Conservation (phyloP, 1,140 invertebrate genomes). For the Grapholita molesta region DNA sequence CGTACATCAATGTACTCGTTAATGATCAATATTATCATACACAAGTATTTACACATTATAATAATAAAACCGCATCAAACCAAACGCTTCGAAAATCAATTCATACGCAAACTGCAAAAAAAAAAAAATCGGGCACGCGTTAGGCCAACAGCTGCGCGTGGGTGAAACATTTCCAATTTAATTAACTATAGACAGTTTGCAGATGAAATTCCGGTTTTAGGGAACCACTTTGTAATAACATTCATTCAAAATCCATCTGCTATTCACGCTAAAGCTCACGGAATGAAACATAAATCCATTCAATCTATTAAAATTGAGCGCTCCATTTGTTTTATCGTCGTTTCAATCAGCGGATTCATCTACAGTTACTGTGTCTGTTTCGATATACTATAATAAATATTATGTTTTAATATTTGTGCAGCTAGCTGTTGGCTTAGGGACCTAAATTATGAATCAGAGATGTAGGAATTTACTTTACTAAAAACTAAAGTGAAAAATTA, state of each 20-base stretch:
- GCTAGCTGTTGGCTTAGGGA: neutral
- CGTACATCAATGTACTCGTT: too few species aligned
- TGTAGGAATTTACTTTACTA: too few species aligned
- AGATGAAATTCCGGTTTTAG: slow-evolving; percentile 34
- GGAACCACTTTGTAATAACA: slow-evolving; percentile 24
- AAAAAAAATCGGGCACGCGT: slow-evolving; percentile 16
- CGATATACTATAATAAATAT: neutral
- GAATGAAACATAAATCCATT: slow-evolving; percentile 71
- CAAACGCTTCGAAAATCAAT: slow-evolving; percentile 8
- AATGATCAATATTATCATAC: neutral
- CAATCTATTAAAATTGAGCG: slow-evolving; percentile 71
- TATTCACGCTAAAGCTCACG: slow-evolving; percentile 46
- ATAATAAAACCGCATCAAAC: neutral
- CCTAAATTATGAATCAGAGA: too few species aligned
- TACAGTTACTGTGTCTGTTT: slow-evolving; percentile 10
- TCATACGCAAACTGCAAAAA: slow-evolving; percentile 22
- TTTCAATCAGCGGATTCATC: slow-evolving; percentile 53
- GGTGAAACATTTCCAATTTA: slow-evolving; percentile 18
- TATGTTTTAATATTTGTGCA: neutral
- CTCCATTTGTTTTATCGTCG: slow-evolving; percentile 69
- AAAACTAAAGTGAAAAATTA: too few species aligned
- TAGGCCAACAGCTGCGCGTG: neutral
- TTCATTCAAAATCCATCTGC: slow-evolving; percentile 25
- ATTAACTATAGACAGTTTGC: slow-evolving; percentile 22
- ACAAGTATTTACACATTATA: neutral